Conservation (phyloP, 2,113 vertebrate genomes). For the Gopherus evgoodei region DNA sequence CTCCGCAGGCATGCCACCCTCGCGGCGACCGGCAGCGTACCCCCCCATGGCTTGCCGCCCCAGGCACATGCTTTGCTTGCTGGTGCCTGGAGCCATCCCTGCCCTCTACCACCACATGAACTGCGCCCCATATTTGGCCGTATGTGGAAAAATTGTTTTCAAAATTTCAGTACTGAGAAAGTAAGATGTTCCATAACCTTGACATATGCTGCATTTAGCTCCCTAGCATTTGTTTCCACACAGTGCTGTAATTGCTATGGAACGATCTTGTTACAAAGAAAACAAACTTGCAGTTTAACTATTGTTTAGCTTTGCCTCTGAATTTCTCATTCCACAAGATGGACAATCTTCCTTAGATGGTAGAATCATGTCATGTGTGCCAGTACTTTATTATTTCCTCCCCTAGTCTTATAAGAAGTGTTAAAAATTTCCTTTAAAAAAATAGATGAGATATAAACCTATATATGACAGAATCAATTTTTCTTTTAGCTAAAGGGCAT, state of each 20-base stretch:
- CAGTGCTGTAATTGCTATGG: not conserved
- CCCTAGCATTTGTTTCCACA: too few species aligned
- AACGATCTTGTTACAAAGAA: not conserved
- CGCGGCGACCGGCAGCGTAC: too few species aligned
- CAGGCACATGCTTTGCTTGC: too few species aligned
- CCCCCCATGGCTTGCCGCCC: too few species aligned
- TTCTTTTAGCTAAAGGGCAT: conserved; percentile 71
- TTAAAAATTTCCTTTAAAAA: conserved; percentile 53
- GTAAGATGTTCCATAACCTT: not conserved
- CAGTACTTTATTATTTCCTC: conserved; percentile 54
- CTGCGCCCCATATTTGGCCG: not conserved
- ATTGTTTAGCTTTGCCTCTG: not conserved
- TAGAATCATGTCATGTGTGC: not conserved
- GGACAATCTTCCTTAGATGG: not conserved
- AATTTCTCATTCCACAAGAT: not conserved
- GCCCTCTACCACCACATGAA: not conserved
- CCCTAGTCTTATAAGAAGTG: conserved; percentile 27
- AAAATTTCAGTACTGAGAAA: not conserved
- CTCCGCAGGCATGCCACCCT: too few species aligned
- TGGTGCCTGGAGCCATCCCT: too few species aligned
- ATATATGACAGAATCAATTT: conserved; percentile 74
- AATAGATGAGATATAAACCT: conserved; percentile 63
- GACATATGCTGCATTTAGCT: rapidly evolving
- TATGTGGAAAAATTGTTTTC: not conserved
- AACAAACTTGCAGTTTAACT: not conserved